Base-by-base conservation (phyloP, 2,113 vertebrate genomes). In the Melanostigma gelatinosum region DNA sequence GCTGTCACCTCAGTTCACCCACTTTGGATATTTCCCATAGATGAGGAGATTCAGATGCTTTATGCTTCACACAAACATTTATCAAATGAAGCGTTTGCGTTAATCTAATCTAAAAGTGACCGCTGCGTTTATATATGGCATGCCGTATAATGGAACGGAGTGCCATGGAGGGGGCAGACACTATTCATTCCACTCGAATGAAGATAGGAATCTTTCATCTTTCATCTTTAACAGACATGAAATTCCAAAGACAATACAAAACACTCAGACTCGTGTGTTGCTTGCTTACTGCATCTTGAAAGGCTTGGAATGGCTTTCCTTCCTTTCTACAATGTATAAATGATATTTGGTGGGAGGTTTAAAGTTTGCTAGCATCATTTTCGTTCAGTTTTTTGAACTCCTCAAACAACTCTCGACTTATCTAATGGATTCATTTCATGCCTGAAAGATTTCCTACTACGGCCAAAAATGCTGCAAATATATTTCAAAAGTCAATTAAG, bases 1-100 rank as follows among this genome's bases (percentile, higher is more conserved):
- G 78, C 82, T 61, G 75, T 86, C 88, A 83, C 83, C 83, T 90
- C 88, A 72, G 29, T 78, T 89, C 80, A 86, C 77, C 72, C 82
- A 76, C 70, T 83, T 55, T 80, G 72, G 58, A 81, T 88, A 46
- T 87, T 78, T 75, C 75, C 58, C 66, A 52, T 20, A 79, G 73
- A 88, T 79, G 81, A 87, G 58, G 54, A 82, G 46, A 80, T 84
- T 88, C 73, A 62, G 57, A 74, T 66, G 73, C 77, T 85, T 58
- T 27, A 16, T 15, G 40, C 60, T 38, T 44, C 67, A 74, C 42
- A 77, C 44, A 70, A 40, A 27, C 40, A 50, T 64, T 85, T 70
- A 70, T 86, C 73, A 74, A 38, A 83, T 75, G 40, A 80, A 68
- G 70, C 70, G 68, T 52, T 22, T 68, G 48, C 15, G 0, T 65